phyloP scores from a whole-genome alignment of 2,888 invertebrate species.

The Spilarctia lutea region DNA sequence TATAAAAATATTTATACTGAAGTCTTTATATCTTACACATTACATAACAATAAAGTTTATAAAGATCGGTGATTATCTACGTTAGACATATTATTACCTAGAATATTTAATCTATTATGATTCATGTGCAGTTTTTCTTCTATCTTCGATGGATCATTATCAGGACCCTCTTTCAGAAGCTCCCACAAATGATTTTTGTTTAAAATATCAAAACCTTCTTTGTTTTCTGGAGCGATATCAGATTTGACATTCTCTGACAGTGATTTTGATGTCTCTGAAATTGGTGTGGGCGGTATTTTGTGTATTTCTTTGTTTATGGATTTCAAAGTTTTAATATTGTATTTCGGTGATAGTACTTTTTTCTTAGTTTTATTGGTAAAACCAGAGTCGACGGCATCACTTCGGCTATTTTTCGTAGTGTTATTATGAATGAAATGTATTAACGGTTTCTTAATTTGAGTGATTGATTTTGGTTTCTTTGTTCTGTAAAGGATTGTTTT shows the following conservation, averaged over 20 bases:
- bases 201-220: constrained; percentile 85
- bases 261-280: constrained; percentile 83
- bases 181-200: constrained; percentile 88
- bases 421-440: constrained; percentile 51
- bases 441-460: constrained; percentile 75
- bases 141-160: constrained; percentile 67
- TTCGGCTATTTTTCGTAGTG: constrained; percentile 51
- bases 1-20: constrained; percentile 83
- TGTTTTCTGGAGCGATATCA: constrained; percentile 81
- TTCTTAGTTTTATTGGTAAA: constrained; percentile 68
- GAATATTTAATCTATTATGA: constrained; percentile 70
- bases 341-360: constrained; percentile 63
- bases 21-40: constrained; percentile 82
- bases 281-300: constrained; percentile 78
- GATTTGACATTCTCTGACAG: constrained; percentile 65
- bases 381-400: constrained; percentile 51
- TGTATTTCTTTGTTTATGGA: constrained; percentile 85
- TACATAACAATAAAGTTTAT: constrained; percentile 84
- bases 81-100: constrained; percentile 68
- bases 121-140: constrained; percentile 69
- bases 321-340: constrained; percentile 70
- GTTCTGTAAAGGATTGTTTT: constrained; percentile 77
- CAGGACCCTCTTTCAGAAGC: constrained; percentile 86
- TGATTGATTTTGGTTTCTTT: constrained; percentile 76
- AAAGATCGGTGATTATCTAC: constrained; percentile 75